Conservation (phyloP, 2,888 invertebrate species). For the Lordiphosa fenestrarum region DNA sequence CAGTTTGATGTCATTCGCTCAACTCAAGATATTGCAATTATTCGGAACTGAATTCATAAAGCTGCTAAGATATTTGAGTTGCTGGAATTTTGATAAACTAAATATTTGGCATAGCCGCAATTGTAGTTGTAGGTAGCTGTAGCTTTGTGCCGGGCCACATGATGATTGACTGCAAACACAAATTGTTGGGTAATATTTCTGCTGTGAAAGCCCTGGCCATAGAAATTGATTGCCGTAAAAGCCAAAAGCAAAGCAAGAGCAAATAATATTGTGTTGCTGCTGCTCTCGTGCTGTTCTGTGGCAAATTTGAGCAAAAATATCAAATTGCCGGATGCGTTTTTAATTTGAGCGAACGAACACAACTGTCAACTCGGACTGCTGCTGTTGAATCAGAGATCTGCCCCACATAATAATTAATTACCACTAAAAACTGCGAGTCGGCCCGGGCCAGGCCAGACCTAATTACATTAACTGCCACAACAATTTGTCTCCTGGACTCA, state of each 20-base stretch:
- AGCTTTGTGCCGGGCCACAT: slow-evolving; percentile 8
- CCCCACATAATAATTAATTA: slow-evolving; percentile 41
- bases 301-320: slow-evolving; percentile 17
- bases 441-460: slow-evolving; percentile 17
- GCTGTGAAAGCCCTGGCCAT: slow-evolving; percentile 36
- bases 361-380: slow-evolving; percentile 18
- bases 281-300: slow-evolving; percentile 32
- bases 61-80: no score
- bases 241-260: slow-evolving; percentile 33
- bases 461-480: slow-evolving; percentile 53
- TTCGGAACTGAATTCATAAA: no score
- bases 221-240: slow-evolving; percentile 65
- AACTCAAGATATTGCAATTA: no score
- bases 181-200: slow-evolving; percentile 38
- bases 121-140: no score
- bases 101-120: no score
- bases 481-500: slow-evolving; percentile 31
- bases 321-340: slow-evolving; percentile 37
- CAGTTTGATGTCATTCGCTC: no score
- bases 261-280: slow-evolving; percentile 31
- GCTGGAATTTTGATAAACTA: no score
- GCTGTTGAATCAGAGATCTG: slow-evolving; percentile 22
- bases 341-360: slow-evolving; percentile 18
- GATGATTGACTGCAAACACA: slow-evolving; percentile 16
- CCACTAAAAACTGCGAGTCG: slow-evolving; percentile 17